Base-by-base conservation (phyloP, 2,888 invertebrate genomes). In the Brenthis hecate region DNA sequence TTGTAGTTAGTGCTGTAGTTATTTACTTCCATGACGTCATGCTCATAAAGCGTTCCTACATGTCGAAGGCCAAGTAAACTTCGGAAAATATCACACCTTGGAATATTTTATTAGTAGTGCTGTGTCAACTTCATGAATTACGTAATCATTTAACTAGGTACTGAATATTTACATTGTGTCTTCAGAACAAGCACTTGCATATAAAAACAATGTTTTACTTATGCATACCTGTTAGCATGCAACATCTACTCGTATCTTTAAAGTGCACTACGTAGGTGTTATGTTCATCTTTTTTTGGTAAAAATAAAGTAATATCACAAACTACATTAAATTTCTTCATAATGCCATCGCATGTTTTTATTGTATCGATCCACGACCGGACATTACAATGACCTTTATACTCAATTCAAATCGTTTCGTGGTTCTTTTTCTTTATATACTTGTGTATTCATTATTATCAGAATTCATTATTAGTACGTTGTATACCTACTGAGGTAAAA, bases 21-120 rank as follows among this genome's bases (percentile, higher is more conserved):
- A 68, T 65, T 68, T 64, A 60, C 48, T 51, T 80, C 78, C 82
- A 85, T 82, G 77, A 80, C 78, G 79, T 72, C 57, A 73, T 74
- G 70, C 78, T 23, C 56, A 64, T 69, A 61, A 70, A 65, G 76
- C 82, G 84, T 85, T 86, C 83, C 77, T 81, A 72, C 79, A 76
- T 32, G 48, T 68, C 80, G 86, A 90, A 90, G 89, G 89, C 83
- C 84, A 78, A 76, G 79, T 79, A 83, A 83, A 81, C 83, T 83
- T 82, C 74, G 80, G 81, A 85, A 86, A 84, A 85, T 81, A 78
- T 80, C 75, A 72, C 75, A 74, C 76, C 76, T 81, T 81, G 75
- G 78, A 82, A 76, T 76, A 75, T 75, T 78, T 75, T 76, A 80
- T 78, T 80, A 77, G 74, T 69, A 74, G 69, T 65, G 68, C 63